These are phyloP conservation scores for Lagenorhynchus albirostris DNA, from an alignment of 2,113 vertebrate species.

Conservation along the genomic window DNA sequence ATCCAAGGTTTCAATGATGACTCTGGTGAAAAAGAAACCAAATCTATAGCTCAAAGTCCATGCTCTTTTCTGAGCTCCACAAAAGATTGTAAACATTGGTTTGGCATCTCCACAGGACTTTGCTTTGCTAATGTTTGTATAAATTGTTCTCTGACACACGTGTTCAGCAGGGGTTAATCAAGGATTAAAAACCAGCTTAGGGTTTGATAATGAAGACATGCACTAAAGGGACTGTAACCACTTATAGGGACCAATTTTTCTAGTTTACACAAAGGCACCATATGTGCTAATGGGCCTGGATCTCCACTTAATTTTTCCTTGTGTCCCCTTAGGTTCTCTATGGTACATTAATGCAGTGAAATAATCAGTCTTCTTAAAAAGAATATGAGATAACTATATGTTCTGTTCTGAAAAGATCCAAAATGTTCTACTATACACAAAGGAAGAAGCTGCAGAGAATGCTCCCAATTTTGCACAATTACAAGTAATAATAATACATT, in stretches of 20 bases:
- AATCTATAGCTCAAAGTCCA: not conserved
- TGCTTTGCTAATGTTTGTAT: not conserved
- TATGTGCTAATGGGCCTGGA: not conserved
- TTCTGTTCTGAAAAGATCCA: not conserved
- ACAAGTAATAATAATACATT: not conserved
- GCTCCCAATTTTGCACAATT: not conserved
- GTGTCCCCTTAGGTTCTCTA: not conserved
- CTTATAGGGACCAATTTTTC: not conserved
- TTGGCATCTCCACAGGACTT: not conserved
- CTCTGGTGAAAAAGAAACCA: not conserved
- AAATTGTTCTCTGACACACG: not conserved
- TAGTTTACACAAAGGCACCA: not conserved
- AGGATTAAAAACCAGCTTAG: not conserved
- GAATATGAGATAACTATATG: not conserved
- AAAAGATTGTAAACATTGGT: not conserved
- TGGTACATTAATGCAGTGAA: not conserved
- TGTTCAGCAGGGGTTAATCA: not conserved
- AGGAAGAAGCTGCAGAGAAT: not conserved
- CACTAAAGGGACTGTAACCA: not conserved
- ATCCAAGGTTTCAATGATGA: not conserved
- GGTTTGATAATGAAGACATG: not conserved
- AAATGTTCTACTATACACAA: not conserved
- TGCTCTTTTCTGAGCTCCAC: not conserved
- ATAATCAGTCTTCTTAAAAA: not conserved
- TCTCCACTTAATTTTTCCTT: not conserved